These are phyloP conservation scores for Solen grandis DNA, from an alignment of 1,140 invertebrate species.

Conservation along the genomic window DNA sequence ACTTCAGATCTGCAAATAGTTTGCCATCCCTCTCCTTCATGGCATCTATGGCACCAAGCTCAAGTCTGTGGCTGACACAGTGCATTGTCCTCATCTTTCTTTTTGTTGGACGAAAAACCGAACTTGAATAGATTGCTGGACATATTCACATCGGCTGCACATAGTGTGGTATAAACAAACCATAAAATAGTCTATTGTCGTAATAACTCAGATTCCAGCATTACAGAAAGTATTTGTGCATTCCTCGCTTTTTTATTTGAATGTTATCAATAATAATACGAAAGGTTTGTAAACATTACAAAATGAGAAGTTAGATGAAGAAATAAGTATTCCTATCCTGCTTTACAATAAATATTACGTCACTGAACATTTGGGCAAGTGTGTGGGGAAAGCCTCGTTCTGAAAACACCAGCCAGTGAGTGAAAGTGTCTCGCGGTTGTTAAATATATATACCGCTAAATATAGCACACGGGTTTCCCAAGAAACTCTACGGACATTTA, in stretches of 20 bases:
- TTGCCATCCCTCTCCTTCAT: neutral
- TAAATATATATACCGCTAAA: no score
- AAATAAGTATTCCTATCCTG: neutral
- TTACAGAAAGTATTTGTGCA: neutral
- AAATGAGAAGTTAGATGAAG: neutral
- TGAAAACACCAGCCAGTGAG: neutral
- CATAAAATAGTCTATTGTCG: neutral
- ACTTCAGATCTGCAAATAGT: constrained; percentile 2
- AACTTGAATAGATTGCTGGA: neutral
- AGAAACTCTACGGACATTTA: neutral
- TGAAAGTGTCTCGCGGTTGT: neutral
- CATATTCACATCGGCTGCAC: neutral
- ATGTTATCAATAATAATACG: neutral
- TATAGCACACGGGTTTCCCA: neutral
- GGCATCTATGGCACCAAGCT: neutral
- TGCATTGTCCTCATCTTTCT: neutral
- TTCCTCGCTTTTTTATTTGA: neutral
- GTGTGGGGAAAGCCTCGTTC: neutral
- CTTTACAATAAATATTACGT: neutral
- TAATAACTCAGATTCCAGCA: neutral
- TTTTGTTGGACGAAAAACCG: neutral
- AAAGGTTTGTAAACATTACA: neutral
- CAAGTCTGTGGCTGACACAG: neutral
- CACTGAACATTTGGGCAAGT: neutral
- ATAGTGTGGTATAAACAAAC: neutral